Conservation (phyloP, 2,113 vertebrate species). For the Glaucomys volans region DNA sequence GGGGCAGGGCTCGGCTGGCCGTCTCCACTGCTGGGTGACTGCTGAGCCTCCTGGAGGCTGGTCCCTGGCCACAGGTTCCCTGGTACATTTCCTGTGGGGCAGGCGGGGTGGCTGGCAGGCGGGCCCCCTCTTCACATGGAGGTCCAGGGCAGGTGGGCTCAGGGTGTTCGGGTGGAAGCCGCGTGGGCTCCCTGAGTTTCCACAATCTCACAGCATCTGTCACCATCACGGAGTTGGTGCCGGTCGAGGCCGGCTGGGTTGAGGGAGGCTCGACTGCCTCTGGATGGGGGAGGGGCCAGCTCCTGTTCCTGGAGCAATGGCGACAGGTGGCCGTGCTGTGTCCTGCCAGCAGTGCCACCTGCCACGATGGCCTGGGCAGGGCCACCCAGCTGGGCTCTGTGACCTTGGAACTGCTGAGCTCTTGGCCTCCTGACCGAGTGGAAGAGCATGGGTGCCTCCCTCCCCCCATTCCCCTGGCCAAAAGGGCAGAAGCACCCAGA, state of each 20-base stretch:
- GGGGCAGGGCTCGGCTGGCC: not conserved
- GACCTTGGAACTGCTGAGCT: not conserved
- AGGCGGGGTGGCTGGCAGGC: too few relatives aligned
- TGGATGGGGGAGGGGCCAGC: not conserved
- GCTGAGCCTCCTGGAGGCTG: too few relatives aligned
- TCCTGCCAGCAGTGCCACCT: fast-evolving
- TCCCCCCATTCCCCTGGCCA: not conserved
- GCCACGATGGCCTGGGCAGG: not conserved
- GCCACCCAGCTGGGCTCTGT: not conserved
- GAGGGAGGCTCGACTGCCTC: not conserved
- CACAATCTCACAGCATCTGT: not conserved
- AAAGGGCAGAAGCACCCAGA: not conserved
- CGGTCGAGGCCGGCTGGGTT: not conserved
- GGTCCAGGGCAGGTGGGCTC: not conserved
- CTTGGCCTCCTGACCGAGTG: not conserved
- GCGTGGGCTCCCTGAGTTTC: not conserved
- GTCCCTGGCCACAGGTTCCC: too few relatives aligned
- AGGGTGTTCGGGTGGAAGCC: not conserved
- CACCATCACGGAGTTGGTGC: not conserved
- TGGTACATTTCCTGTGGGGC: fast-evolving
- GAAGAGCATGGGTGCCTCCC: too few relatives aligned
- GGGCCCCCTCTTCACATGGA: fast-evolving
- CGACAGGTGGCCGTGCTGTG: not conserved
- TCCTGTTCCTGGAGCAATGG: not conserved
- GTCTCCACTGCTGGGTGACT: not conserved